Percentiles rank a stretch among this genome's conserved stretches.
These are phyloP conservation scores for Pteropus alecto DNA, from an alignment of 2,113 vertebrate species.

Conservation along the genomic window DNA sequence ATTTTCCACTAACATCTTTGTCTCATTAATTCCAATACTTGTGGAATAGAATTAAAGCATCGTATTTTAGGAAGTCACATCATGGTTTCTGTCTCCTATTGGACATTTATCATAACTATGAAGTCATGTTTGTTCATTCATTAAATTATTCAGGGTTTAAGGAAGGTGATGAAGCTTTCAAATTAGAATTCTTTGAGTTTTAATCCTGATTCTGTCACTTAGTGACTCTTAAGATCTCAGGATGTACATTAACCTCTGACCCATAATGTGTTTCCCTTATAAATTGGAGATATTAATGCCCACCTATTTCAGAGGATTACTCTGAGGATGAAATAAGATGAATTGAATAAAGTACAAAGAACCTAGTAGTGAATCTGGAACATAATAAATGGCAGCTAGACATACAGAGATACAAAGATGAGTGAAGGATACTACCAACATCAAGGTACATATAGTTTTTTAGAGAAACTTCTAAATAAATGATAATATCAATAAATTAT, in stretches of 20 bases:
- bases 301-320: neutral
- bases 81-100: neutral
- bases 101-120: neutral
- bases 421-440: neutral
- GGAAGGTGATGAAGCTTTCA: neutral
- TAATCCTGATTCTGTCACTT: neutral
- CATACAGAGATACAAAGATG: neutral
- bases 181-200: neutral
- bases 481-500: neutral
- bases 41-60: neutral
- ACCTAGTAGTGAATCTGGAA: neutral
- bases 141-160: neutral
- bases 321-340: neutral
- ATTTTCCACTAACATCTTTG: neutral
- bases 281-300: neutral
- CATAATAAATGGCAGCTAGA: neutral
- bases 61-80: neutral
- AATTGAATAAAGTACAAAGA: neutral
- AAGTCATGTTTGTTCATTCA: neutral
- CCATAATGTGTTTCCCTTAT: neutral
- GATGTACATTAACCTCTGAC: neutral
- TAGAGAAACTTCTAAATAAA: neutral
- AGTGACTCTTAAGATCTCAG: neutral
- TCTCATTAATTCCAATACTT: neutral
- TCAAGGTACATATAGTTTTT: neutral